Conservation (phyloP, 2,888 invertebrate species). For the Tuta absoluta region DNA sequence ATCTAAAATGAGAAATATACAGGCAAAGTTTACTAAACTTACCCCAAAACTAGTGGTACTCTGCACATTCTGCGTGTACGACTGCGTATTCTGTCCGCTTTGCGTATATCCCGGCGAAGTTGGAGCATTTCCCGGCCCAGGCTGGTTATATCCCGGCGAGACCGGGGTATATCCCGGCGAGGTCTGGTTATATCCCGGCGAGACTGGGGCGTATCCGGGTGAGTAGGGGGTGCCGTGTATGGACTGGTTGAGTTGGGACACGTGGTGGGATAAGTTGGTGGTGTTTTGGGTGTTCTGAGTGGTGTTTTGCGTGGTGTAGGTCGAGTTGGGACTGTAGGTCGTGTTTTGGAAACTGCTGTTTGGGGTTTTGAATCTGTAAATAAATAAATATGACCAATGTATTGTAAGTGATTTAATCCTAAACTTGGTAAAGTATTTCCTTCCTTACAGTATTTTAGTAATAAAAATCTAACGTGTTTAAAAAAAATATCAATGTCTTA, state of each 20-base stretch:
- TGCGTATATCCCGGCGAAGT: constrained; percentile 19
- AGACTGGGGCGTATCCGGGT: constrained; percentile 16
- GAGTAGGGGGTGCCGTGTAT: constrained; percentile 50
- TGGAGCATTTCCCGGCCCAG: background rate
- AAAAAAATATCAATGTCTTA: too few species aligned
- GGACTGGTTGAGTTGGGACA: constrained; percentile 59
- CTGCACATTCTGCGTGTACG: constrained; percentile 29
- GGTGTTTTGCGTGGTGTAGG: constrained; percentile 54
- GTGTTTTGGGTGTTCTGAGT: constrained; percentile 45
- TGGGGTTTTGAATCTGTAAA: constrained; percentile 63
- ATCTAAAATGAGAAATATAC: background rate
- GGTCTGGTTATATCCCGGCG: constrained; percentile 5
- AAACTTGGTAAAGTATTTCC: too few species aligned
- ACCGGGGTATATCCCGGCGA: constrained; percentile 6
- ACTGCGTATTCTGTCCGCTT: background rate
- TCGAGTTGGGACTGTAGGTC: constrained; percentile 72
- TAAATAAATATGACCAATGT: background rate
- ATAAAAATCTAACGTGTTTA: too few species aligned
- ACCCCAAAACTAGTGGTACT: constrained; percentile 12
- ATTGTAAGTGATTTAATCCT: too few species aligned
- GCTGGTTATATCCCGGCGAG: constrained; percentile 20
- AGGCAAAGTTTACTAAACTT: constrained; percentile 2
- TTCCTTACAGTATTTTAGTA: too few species aligned
- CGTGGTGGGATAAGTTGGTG: constrained; percentile 51
- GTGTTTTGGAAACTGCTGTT: constrained; percentile 73